These are phyloP conservation scores for Diplolepis rosae DNA, from an alignment of 2,888 invertebrate genomes.

Conservation along the genomic window DNA sequence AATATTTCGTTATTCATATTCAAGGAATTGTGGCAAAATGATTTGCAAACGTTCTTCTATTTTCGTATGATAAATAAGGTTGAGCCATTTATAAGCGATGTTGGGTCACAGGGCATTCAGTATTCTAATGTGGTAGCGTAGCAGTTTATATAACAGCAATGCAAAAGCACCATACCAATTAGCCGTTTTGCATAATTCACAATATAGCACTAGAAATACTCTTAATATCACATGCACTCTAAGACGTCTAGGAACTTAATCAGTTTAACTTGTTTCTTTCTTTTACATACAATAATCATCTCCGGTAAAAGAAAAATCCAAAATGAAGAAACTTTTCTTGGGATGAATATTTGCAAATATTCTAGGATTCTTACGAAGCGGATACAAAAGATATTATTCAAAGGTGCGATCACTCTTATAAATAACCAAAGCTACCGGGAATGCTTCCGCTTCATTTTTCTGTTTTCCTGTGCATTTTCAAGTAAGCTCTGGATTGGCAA, in stretches of 20 bases:
- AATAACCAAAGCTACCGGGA: slow-evolving; percentile 4
- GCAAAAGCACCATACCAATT: slow-evolving; percentile 18
- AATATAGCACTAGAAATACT: not conserved
- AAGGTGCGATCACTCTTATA: slow-evolving; percentile 12
- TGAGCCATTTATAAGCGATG: not conserved
- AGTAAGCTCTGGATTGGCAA: slow-evolving; percentile 16
- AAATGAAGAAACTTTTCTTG: not conserved
- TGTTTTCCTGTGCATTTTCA: slow-evolving; percentile 21
- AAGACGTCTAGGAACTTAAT: not conserved
- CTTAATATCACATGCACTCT: slow-evolving; percentile 5
- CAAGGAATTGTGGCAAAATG: not conserved
- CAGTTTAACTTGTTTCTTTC: too few species aligned
- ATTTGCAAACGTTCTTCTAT: not conserved
- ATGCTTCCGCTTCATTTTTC: slow-evolving; percentile 19
- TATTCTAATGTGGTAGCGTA: not conserved
- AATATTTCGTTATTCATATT: too few species aligned
- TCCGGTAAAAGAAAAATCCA: not conserved
- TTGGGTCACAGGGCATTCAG: slow-evolving; percentile 2
- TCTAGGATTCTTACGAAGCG: not conserved
- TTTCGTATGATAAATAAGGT: not conserved
- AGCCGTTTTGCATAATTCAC: not conserved
- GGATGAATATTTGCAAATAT: not conserved
- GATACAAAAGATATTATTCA: not conserved
- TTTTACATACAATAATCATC: not conserved
- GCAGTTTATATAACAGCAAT: not conserved